Evolutionary conservation across 2,888 invertebrate genomes (phyloP).

Genomic region (Nebria brevicollis): DNA sequence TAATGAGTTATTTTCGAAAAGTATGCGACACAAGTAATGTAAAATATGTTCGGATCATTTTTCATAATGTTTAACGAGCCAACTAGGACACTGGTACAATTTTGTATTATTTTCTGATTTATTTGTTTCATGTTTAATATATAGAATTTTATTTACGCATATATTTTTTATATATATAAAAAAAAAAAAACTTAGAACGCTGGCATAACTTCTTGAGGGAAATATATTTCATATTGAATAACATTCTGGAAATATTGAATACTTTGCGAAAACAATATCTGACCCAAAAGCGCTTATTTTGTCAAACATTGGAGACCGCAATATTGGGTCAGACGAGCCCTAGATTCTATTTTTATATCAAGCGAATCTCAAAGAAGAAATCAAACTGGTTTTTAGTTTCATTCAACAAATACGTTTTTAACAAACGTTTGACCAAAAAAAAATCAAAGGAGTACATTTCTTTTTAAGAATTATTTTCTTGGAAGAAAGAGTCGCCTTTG

Average conservation of each 20-base stretch:
- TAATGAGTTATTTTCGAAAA: constrained; percentile 38
- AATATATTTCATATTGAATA: background rate
- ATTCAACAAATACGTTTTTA: constrained; percentile 3
- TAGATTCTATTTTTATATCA: background rate
- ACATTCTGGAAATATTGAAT: constrained; percentile 6
- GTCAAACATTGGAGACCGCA: background rate
- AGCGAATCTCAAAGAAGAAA: constrained; percentile 5
- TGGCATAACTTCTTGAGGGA: too few species aligned
- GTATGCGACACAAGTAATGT: constrained; percentile 23
- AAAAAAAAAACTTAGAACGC: too few species aligned
- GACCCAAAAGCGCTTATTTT: constrained; percentile 4
- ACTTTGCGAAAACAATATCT: constrained; percentile 5
- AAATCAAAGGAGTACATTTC: constrained; percentile 4
- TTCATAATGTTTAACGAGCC: constrained; percentile 7
- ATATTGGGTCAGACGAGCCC: background rate
- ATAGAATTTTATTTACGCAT: too few species aligned
- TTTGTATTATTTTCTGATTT: too few species aligned
- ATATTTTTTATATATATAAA: too few species aligned
- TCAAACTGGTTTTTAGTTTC: background rate
- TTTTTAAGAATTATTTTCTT: constrained; percentile 1
- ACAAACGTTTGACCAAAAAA: background rate
- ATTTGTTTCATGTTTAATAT: too few species aligned
- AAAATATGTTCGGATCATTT: constrained; percentile 31
- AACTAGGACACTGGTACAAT: background rate
- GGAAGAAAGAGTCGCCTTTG: background rate